A percentile compares a stretch with the other conserved stretches of the same genome.
These are phyloP conservation scores for Acrobasis repandana DNA, from an alignment of 2,888 invertebrate species.

Conservation along the genomic window DNA sequence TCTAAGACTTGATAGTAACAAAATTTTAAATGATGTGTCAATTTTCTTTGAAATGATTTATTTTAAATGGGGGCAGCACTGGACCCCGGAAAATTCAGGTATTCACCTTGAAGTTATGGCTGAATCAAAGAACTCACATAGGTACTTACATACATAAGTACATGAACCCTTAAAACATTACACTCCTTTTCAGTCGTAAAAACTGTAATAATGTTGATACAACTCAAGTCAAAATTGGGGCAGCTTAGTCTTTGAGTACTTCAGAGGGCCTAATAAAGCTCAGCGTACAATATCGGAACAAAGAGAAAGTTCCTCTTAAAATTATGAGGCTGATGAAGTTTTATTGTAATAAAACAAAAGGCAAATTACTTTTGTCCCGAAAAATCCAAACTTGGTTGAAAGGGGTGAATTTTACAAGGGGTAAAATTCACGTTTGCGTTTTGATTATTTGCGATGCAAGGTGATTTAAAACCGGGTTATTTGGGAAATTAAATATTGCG, in stretches of 20 bases:
- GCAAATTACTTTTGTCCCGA: conserved; percentile 23
- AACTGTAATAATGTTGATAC: background rate
- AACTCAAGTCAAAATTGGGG: background rate
- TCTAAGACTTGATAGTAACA: no score
- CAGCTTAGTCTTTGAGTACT: background rate
- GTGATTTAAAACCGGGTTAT: conserved; percentile 5
- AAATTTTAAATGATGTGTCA: no score
- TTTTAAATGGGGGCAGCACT: no score
- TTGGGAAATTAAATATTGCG: background rate
- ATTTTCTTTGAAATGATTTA: no score
- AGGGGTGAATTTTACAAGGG: conserved; percentile 18
- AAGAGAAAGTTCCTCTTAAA: conserved; percentile 13
- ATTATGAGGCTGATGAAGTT: conserved; percentile 23
- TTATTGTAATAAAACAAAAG: conserved; percentile 22
- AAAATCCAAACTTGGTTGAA: conserved; percentile 14
- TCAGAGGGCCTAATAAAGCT: conserved; percentile 1
- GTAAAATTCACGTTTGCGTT: conserved; percentile 8
- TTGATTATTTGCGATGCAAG: conserved; percentile 13
- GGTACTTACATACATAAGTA: no score
- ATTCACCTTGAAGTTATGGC: no score
- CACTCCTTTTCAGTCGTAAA: no score
- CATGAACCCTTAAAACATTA: no score
- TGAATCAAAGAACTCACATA: no score
- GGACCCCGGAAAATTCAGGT: no score
- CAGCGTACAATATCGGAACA: conserved; percentile 14